Conservation (phyloP, 2,888 invertebrate genomes). For the Camponotus fellah region DNA sequence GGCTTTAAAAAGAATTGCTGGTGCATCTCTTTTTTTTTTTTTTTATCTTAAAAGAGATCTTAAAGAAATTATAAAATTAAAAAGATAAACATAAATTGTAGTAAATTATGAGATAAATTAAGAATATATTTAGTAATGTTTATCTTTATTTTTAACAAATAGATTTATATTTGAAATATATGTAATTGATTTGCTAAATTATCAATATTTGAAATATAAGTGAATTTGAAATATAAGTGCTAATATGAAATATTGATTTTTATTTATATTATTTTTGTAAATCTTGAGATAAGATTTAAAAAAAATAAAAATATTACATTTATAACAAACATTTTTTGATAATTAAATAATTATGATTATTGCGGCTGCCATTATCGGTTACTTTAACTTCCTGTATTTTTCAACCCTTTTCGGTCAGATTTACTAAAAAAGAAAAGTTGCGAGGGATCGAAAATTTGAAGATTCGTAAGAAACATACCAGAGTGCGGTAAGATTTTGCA, state of each 20-base stretch:
- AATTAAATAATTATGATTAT: conserved; percentile 13
- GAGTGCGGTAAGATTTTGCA: conserved; percentile 74
- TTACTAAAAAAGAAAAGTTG: conserved; percentile 29
- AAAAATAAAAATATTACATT: neutral
- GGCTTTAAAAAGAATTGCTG: too few relatives aligned
- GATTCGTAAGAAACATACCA: conserved; percentile 44
- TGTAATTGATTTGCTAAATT: neutral
- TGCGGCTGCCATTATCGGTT: conserved; percentile 12
- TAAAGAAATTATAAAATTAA: too few relatives aligned
- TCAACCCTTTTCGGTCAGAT: neutral
- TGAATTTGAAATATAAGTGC: too few relatives aligned
- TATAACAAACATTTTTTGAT: neutral
- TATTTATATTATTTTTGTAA: neutral
- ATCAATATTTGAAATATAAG: neutral
- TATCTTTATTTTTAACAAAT: conserved; percentile 2
- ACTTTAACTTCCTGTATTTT: neutral
- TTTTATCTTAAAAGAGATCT: too few relatives aligned
- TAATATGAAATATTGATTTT: neutral
- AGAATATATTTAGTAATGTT: neutral
- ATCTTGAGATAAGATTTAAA: neutral
- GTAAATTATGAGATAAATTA: neutral
- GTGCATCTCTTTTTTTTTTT: too few relatives aligned
- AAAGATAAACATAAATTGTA: neutral
- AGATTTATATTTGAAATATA: neutral
- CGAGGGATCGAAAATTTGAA: conserved; percentile 44